A percentile compares a stretch with the other conserved stretches of the same genome.
These are phyloP conservation scores for Athene cunicularia DNA, from an alignment of 2,113 vertebrate genomes.

Conservation along the genomic window DNA sequence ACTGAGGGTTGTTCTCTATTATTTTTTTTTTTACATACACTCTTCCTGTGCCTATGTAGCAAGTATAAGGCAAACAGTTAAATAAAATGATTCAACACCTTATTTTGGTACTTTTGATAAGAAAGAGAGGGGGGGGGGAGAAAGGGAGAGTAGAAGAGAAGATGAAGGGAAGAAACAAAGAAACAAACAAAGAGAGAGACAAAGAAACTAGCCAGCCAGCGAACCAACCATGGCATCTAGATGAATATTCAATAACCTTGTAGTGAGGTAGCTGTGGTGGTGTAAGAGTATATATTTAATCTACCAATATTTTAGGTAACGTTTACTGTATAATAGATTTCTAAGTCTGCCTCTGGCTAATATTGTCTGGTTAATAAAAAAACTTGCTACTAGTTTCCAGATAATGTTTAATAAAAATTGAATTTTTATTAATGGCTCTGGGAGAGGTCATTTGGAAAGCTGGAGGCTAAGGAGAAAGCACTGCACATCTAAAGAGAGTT, in stretches of 20 bases:
- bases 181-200: neutral
- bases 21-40: neutral
- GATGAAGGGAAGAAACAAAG: neutral
- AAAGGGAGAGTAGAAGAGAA: neutral
- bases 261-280: neutral
- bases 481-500: neutral
- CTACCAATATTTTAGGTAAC: neutral
- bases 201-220: neutral
- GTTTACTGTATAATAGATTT: neutral
- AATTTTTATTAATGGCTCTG: neutral
- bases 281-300: neutral
- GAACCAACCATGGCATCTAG: neutral
- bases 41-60: neutral
- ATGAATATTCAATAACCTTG: neutral
- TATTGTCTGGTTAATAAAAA: neutral
- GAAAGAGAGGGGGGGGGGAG: neutral
- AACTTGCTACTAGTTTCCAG: neutral
- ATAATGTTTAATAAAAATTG: neutral
- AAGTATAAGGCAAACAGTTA: neutral
- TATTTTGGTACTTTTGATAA: neutral
- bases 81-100: neutral
- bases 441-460: neutral
- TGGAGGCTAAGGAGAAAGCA: neutral
- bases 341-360: neutral
- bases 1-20: neutral